Evolutionary conservation across 2,797 vertebrate species (phyloP).

Genomic region (Ambastaia sidthimunki): DNA sequence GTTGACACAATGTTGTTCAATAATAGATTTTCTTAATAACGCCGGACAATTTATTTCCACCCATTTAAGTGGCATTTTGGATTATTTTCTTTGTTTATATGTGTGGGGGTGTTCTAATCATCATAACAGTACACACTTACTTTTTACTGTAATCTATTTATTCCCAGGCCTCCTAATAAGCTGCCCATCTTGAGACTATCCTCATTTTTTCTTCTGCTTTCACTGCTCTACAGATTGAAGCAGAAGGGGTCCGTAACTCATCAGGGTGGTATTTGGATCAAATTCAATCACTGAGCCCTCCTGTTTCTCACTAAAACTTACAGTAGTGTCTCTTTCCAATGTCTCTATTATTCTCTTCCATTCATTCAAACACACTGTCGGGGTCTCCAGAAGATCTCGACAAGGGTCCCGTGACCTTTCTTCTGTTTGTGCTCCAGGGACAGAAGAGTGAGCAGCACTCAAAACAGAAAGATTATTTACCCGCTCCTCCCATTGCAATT

Average conservation of each 20-base stretch:
- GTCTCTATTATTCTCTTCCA: constrained; percentile 40
- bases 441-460: constrained; percentile 8
- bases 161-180: not conserved
- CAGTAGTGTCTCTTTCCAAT: constrained; percentile 42
- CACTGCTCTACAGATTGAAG: constrained; percentile 14
- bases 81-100: too few species aligned
- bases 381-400: constrained; percentile 39
- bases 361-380: constrained; percentile 46
- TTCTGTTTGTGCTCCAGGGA: constrained; percentile 44
- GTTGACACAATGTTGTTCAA: too few species aligned
- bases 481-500: constrained; percentile 44
- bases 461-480: constrained; percentile 46
- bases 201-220: constrained; percentile 14
- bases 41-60: too few species aligned
- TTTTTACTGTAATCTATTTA: not conserved
- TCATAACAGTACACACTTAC: not conserved
- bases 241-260: constrained; percentile 26
- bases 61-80: too few species aligned
- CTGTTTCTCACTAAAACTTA: constrained; percentile 35
- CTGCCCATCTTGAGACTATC: not conserved
- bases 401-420: constrained; percentile 59
- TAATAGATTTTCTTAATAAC: too few species aligned
- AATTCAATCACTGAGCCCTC: constrained; percentile 23
- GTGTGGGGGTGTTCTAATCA: not conserved
- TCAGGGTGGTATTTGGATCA: constrained; percentile 14